Evolutionary conservation across 2,888 invertebrate species (phyloP), one percentile per base, ranked within the genome.

Genomic region (Oligia strigilis): DNA sequence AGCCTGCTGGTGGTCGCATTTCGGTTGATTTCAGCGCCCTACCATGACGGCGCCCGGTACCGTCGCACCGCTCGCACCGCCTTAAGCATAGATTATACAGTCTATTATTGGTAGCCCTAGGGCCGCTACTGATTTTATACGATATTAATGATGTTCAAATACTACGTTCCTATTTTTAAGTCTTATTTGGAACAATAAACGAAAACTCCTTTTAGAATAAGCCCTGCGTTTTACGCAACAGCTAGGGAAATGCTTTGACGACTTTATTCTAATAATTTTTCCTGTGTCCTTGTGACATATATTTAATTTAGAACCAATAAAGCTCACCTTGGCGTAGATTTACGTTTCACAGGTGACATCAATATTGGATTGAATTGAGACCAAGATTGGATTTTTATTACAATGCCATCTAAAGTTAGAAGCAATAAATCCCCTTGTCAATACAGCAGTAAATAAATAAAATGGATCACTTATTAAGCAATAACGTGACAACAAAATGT

Each of bases 361-460:
- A 58, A 75, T 23, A 23, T 49, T 49, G 9, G 2, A 65, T 65
- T 40, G 4, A 82, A 65, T 58, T 55, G 23, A 29, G 46, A 73
- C 8, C 23, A 14, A 64, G 13, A 65, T 79, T 81, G 40, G 46
- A 58, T 75, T 82, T 69, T 40, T 74, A 81, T 36, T 9, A 29
- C 19, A 9, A 46, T 46, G 46, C 17, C 8, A 80, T 78, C n/a
- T 29, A 49, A 40, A 58, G 1, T 29, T 5, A 9, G 9, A 60
- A 49, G 69, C 17, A 80, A 58, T 60, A 40, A 70, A 80, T 17
- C 5, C 9, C 23, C 4, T 23, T 40, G 11, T 40, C 58, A 1
- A 58, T 17, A 14, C 2, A 11, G 17, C 4, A 43, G n/a, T 14
- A 65, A 49, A 77, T 77, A 77, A 77, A 78, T 78, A 17, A 19